A percentile compares a stretch with the other conserved stretches of the same genome.
Conservation (phyloP, 2,888 invertebrate species). For the Rhingia rostrata region DNA sequence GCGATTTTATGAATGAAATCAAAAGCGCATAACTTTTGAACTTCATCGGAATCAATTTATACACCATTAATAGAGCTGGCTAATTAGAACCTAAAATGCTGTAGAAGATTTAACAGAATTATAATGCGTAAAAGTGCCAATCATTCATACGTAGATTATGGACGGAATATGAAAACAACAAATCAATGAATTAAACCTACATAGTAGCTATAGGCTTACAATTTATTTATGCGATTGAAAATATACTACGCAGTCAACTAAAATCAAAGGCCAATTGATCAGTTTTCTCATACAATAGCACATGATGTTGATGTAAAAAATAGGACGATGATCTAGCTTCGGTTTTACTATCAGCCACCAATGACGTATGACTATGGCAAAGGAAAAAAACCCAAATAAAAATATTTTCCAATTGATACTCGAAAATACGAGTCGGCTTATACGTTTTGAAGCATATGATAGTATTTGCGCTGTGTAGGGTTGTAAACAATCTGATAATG, state of each 20-base stretch:
- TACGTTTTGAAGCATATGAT: constrained; percentile 29
- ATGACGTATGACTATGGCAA: constrained; percentile 29
- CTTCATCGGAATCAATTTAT: not conserved
- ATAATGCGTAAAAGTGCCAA: constrained; percentile 40
- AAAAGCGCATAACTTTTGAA: constrained; percentile 42
- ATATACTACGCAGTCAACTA: constrained; percentile 50
- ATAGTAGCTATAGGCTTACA: constrained; percentile 38
- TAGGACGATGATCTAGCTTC: constrained; percentile 49
- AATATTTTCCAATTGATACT: constrained; percentile 6
- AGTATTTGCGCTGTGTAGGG: constrained; percentile 1
- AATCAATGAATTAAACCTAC: constrained; percentile 4
- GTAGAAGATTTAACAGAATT: constrained; percentile 3
- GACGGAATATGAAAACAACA: not conserved
- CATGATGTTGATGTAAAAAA: constrained; percentile 38
- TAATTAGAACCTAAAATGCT: not conserved
- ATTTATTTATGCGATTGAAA: constrained; percentile 35
- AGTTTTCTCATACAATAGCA: not conserved
- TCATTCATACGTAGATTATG: constrained; percentile 20
- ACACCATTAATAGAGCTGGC: constrained; percentile 3
- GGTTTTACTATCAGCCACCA: not conserved
- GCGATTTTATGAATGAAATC: constrained; percentile 56
- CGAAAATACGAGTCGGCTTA: not conserved
- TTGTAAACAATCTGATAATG: constrained; percentile 15
- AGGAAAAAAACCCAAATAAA: not conserved
- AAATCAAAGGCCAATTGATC: constrained; percentile 29